Evolutionary conservation across 2,797 vertebrate genomes (phyloP), one percentile per base, ranked within the genome.

Genomic region (Gallinago stenura): DNA sequence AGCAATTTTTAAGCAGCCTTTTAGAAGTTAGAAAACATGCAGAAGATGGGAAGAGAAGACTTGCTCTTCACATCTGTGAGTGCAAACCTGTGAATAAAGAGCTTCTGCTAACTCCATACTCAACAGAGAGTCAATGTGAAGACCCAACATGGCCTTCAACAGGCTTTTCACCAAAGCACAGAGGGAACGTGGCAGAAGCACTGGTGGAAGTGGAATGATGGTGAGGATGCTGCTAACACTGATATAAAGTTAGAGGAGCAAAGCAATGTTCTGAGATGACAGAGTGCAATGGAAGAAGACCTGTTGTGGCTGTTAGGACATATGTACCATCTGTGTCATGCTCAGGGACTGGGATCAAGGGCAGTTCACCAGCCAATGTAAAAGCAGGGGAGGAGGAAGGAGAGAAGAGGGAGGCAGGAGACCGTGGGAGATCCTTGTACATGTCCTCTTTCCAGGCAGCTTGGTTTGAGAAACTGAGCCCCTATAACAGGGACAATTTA

Each of bases 251-350:
- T n/a, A 12, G 8, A 24, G 22, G 56, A 57, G 31, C 3, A 53
- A 60, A 75, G 12, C 11, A 69, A 22, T 1, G 18, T 26, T 73
- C 41, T 71, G 53, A 57, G 17, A 22, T 19, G 41, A 72, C n/a
- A 22, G 21, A 51, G 16, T 2, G 12, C 26, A 48, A 9, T 20
- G 53, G 26, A 8, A 75, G 16, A n/a, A 10, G 28, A 65, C 18
- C 24, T n/a, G 18, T 26, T 46, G 28, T 15, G 19, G 60, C 15
- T 1, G 1, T 15, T 4, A 6, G 48, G 41, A 46, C 0, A 1
- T 28, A 51, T 39, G 60, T 20, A 17, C 31, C 9, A 10, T 9
- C 18, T 2, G 2, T 19, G 39, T 19, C 15, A 2, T 25, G 18
- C 30, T 66, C 2, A 4, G 46, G 76, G 51, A 12, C 8, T 46